Conservation (phyloP, 1,140 invertebrate species). For the Oncopodura yosiiana region DNA sequence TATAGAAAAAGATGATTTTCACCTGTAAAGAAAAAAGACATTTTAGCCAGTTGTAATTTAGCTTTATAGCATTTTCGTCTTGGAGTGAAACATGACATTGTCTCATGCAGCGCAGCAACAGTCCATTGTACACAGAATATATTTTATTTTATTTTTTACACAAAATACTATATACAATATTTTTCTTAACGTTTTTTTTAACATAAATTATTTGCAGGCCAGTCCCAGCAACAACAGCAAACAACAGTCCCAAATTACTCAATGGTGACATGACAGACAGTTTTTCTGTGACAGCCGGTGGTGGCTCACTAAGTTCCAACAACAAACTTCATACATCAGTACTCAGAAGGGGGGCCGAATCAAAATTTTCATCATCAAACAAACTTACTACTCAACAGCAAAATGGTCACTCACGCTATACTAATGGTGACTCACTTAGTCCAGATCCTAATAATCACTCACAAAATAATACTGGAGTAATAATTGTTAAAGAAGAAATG, state of each 20-base stretch:
- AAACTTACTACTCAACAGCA: background rate
- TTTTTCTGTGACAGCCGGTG: slow-evolving; percentile 13
- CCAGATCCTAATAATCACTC: slow-evolving; percentile 13
- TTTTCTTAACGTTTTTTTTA: no score
- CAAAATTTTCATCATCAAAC: background rate
- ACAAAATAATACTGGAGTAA: slow-evolving; percentile 8
- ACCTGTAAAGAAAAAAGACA: no score
- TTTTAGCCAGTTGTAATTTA: no score
- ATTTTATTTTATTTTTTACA: no score
- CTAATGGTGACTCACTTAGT: slow-evolving; percentile 26
- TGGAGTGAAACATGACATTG: no score
- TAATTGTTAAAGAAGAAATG: slow-evolving; percentile 29
- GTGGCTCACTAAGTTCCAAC: slow-evolving; percentile 7
- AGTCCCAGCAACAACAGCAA: slow-evolving; percentile 1
- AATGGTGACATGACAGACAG: slow-evolving; percentile 27
- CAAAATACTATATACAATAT: no score
- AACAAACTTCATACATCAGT: slow-evolving; percentile 13
- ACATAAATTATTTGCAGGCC: slow-evolving; percentile 11
- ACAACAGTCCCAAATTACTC: background rate
- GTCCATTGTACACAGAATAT: no score
- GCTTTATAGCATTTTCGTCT: no score
- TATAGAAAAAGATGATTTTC: no score
- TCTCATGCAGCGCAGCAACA: no score
- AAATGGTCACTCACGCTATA: slow-evolving; percentile 27
- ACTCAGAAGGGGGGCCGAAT: slow-evolving; percentile 3